Evolutionary conservation across 2,113 vertebrate species (phyloP), one percentile per base, ranked within the genome.

Genomic region (Oncorhynchus masou): DNA sequence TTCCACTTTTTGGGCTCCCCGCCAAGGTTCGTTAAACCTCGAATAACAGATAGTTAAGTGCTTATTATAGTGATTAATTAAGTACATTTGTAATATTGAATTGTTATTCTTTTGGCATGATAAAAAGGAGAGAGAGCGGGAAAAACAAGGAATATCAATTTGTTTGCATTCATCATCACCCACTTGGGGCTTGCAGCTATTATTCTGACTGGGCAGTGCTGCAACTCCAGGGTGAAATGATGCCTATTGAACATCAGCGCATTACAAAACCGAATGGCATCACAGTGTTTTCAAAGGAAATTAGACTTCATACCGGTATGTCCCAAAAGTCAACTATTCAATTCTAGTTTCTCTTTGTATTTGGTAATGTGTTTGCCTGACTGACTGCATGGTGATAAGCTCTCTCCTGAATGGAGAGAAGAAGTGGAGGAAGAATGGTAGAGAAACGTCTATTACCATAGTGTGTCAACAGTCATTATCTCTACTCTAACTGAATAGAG

Each of bases 291-390:
- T 78, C 75, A 78, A 75, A 78, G 88, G 81, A 91, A 91, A 90
- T 89, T 85, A 83, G 84, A 89, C 87, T 45, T 45, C 3, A 45
- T 45, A 45, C 39, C 9, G 9, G 39, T 45, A 45, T 2, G 2
- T 45, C 39, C 9, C 88, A 86, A 86, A 90, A 90, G 86, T 83
- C 86, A 68, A 87, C 84, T 85, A 89, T 89, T 92, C 90, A 92
- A 90, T 92, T 91, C 89, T 82, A 83, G 79, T 22, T 88, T 88
- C 83, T 79, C 77, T 79, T 88, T 86, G 88, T 81, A 83, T 86
- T 80, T 54, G 72, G 6, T 67, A 68, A 81, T 83, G 85, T 81
- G 79, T 29, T 76, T 45, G 39, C 39, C 39, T 78, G 79, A 74
- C 68, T 15, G 74, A 78, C 59, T 16, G 73, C 51, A 85, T 54